Conservation (phyloP, 1,140 invertebrate species). For the Dendrolimus kikuchii region DNA sequence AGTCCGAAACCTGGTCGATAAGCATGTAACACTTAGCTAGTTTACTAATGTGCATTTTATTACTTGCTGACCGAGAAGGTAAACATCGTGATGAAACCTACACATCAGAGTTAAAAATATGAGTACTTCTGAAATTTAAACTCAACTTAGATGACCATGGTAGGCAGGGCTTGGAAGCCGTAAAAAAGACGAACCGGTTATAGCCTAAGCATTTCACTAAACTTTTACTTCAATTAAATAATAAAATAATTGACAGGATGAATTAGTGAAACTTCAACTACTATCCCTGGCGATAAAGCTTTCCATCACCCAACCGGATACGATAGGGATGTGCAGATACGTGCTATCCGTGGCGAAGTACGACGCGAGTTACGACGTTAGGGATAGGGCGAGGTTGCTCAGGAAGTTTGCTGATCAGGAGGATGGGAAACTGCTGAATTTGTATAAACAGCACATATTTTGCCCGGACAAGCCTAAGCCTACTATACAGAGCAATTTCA, state of each 20-base stretch:
- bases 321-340: slow-evolving; percentile 91
- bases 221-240: no score
- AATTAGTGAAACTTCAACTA: slow-evolving; percentile 97
- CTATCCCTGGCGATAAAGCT: slow-evolving; percentile 96
- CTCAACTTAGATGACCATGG: no score
- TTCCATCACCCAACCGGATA: slow-evolving; percentile 92
- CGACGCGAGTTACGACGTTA: slow-evolving; percentile 98
- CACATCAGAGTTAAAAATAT: no score
- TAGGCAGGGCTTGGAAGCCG: no score
- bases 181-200: no score
- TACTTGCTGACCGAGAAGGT: no score
- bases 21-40: no score
- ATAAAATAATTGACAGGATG: slow-evolving; percentile 75
- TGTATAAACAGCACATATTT: slow-evolving; percentile 89
- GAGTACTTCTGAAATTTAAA: no score
- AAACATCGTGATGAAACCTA: no score
- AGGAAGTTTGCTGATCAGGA: slow-evolving; percentile 84
- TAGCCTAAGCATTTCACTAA: no score
- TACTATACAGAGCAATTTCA: slow-evolving; percentile 78
- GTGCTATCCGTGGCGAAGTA: slow-evolving; percentile 97
- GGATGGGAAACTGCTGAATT: slow-evolving; percentile 73
- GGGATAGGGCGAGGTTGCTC: slow-evolving; percentile 93
- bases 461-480: slow-evolving; percentile 95
- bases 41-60: no score
- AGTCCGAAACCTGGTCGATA: no score